Evolutionary conservation across 2,113 vertebrate genomes (phyloP).

Genomic region (Ciconia stormi): DNA sequence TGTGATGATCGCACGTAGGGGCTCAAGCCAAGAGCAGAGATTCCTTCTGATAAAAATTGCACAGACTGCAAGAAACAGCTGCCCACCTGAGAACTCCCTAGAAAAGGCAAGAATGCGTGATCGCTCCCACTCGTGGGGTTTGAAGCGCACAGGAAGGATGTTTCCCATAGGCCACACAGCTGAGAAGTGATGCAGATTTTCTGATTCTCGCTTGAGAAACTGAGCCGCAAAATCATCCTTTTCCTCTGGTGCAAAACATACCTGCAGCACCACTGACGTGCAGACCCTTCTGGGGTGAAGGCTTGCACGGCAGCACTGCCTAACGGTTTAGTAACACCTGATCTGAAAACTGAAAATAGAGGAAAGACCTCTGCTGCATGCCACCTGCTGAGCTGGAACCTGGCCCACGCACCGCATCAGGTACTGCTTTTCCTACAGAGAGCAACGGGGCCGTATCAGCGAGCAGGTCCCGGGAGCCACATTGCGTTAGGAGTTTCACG

Average conservation of each 20-base stretch:
- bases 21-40: neutral
- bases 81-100: neutral
- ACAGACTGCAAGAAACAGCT: neutral
- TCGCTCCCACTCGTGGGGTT: fast-evolving
- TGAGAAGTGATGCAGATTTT: neutral
- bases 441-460: too few species aligned
- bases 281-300: neutral
- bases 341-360: neutral
- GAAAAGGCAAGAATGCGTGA: neutral
- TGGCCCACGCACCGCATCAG: neutral
- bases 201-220: neutral
- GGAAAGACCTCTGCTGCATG: neutral
- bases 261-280: neutral
- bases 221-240: neutral
- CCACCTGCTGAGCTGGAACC: neutral
- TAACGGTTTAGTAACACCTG: neutral
- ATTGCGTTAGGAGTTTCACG: neutral
- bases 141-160: neutral
- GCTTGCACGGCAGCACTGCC: neutral
- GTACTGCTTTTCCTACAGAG: neutral
- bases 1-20: neutral
- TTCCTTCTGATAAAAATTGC: neutral
- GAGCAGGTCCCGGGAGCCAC: neutral
- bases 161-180: neutral
- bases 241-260: too few species aligned